Evolutionary conservation across 64 coral and sea anemone species (phyloP).

Genomic region (Dendrophyllia cribrosa): DNA sequence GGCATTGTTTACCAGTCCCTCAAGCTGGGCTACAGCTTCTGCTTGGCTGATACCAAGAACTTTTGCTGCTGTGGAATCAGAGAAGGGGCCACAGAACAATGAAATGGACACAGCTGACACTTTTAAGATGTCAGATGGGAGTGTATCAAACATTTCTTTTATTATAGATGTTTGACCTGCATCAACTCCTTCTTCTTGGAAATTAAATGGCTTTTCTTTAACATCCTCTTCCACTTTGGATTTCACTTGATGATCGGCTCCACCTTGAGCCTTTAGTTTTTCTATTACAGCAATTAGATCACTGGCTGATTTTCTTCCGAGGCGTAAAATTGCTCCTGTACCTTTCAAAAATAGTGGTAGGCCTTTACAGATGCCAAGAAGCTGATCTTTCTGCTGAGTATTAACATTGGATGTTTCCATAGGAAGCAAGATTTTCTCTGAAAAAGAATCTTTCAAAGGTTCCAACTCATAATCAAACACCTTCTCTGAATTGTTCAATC

Average conservation of each 20-base stretch:
- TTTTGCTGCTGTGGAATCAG: background rate
- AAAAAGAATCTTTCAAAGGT: background rate
- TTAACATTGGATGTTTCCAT: background rate
- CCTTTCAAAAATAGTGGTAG: background rate
- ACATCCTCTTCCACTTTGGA: background rate
- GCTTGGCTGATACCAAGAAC: background rate
- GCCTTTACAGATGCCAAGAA: background rate
- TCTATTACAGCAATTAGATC: background rate
- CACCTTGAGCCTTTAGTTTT: background rate
- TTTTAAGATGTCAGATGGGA: conserved; percentile 1
- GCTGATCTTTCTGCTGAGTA: background rate
- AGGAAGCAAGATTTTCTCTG: conserved; percentile 5
- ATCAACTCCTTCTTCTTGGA: conserved; percentile 27
- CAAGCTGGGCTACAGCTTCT: conserved; percentile 19
- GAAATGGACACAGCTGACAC: conserved; percentile 1
- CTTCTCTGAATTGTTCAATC: background rate
- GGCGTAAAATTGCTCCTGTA: background rate
- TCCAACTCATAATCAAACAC: conserved; percentile 10
- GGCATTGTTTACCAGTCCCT: background rate
- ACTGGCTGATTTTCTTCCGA: background rate
- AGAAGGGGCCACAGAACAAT: conserved; percentile 14
- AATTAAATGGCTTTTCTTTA: background rate
- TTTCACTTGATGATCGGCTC: background rate
- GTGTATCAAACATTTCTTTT: conserved; percentile 24
- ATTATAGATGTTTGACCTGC: background rate